phyloP scores from a whole-genome alignment of 2,888 invertebrate genomes.

The Cancer borealis region DNA sequence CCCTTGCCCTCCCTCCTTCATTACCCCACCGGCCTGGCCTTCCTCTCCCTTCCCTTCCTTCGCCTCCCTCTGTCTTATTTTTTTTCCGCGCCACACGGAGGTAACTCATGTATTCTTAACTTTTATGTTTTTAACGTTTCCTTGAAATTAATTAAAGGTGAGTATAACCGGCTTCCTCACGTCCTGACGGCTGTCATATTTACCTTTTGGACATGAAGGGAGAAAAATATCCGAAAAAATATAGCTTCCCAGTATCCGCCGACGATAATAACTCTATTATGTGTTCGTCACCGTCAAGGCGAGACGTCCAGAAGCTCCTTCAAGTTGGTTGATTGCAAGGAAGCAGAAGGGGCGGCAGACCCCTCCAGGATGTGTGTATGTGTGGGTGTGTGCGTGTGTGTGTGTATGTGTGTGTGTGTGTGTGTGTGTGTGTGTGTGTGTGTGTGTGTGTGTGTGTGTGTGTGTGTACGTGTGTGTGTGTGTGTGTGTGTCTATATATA shows the following conservation, averaged over 20 bases:
- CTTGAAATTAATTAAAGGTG: background rate
- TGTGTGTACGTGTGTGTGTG: background rate
- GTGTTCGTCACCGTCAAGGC: background rate
- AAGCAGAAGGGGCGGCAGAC: background rate
- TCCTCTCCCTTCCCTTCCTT: background rate
- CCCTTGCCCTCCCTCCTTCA: background rate
- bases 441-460: background rate
- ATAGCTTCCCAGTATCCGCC: background rate
- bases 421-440: background rate
- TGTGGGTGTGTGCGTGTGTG: conserved; percentile 30
- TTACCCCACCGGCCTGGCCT: too few relatives aligned
- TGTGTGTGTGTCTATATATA: background rate
- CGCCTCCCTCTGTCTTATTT: background rate
- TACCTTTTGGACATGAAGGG: background rate
- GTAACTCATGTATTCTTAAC: background rate
- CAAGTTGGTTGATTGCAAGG: background rate
- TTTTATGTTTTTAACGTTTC: background rate
- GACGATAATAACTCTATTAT: background rate
- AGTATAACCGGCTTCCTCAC: background rate
- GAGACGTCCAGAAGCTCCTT: background rate
- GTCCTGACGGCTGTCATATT: background rate
- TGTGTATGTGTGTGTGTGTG: conserved; percentile 29
- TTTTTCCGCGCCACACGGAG: background rate
- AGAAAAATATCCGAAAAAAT: background rate
- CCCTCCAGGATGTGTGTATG: background rate